phyloP scores from a whole-genome alignment of 2,888 invertebrate genomes.

The Beris chalybata region DNA sequence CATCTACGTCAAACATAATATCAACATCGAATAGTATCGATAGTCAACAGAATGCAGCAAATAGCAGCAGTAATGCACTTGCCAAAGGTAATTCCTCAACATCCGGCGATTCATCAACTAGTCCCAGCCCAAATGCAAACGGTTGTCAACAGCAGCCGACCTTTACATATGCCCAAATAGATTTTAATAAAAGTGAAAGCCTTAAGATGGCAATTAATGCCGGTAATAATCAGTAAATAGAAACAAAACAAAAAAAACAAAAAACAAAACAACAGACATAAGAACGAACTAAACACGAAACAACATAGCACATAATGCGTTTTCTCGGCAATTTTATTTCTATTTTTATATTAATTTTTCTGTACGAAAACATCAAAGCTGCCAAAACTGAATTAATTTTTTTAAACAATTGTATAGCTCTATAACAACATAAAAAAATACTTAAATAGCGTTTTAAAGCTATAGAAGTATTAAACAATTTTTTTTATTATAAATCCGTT shows the following conservation, averaged over 20 bases:
- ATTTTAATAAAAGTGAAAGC: slow-evolving; percentile 70
- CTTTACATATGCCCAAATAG: slow-evolving; percentile 77
- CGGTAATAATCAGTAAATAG: slow-evolving; percentile 23
- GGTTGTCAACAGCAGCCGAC: slow-evolving; percentile 50
- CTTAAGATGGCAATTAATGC: slow-evolving; percentile 47
- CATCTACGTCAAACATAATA: slow-evolving; percentile 23
- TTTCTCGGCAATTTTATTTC: no score
- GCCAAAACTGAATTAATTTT: slow-evolving; percentile 19
- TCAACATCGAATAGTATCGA: slow-evolving; percentile 44
- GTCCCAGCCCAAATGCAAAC: slow-evolving; percentile 47
- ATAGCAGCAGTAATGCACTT: slow-evolving; percentile 41
- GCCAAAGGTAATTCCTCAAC: slow-evolving; percentile 43
- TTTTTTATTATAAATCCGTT: slow-evolving; percentile 10
- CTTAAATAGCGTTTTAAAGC: neutral
- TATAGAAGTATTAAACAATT: no score
- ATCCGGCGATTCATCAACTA: slow-evolving; percentile 47
- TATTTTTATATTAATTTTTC: no score
- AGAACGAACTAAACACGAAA: neutral
- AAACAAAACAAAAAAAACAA: neutral
- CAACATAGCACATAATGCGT: no score
- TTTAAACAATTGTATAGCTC: neutral
- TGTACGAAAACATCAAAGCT: slow-evolving; percentile 3
- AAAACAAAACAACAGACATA: neutral
- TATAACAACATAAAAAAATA: slow-evolving; percentile 3
- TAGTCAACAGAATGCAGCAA: slow-evolving; percentile 43